Percentiles rank a stretch among this genome's conserved stretches.
Conservation (phyloP, 35 echinoderm and acorn worm genomes). For the Nesometra sesokonis region DNA sequence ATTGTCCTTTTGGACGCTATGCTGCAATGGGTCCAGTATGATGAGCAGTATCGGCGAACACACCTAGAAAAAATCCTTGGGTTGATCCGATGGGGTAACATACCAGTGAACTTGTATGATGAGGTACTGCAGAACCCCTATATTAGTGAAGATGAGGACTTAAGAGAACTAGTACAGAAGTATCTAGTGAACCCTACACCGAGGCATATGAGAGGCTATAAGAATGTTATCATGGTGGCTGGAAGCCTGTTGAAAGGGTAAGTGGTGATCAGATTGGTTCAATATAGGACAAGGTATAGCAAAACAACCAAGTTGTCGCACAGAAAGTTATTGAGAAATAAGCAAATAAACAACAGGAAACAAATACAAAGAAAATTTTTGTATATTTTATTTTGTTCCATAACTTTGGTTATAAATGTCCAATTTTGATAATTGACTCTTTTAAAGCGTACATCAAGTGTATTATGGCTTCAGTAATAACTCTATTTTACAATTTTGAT, state of each 20-base stretch:
- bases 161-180: neutral
- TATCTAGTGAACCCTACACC: neutral
- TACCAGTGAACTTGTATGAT: neutral
- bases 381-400: no score
- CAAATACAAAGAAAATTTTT: no score
- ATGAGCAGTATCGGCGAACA: neutral
- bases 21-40: neutral
- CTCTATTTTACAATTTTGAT: no score
- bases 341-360: no score
- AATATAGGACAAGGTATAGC: no score
- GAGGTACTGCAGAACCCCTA: neutral
- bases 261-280: no score
- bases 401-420: no score
- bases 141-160: neutral
- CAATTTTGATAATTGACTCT: no score
- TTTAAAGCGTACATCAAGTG: no score
- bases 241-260: neutral
- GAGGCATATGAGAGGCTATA: neutral
- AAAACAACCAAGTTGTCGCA: no score
- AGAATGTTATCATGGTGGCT: slow-evolving; percentile 7
- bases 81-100: neutral
- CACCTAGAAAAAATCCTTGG: neutral
- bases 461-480: no score
- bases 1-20: neutral
- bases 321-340: no score